Conservation (phyloP, 2,797 vertebrate species). For the Rhabdophis nuchalis region DNA sequence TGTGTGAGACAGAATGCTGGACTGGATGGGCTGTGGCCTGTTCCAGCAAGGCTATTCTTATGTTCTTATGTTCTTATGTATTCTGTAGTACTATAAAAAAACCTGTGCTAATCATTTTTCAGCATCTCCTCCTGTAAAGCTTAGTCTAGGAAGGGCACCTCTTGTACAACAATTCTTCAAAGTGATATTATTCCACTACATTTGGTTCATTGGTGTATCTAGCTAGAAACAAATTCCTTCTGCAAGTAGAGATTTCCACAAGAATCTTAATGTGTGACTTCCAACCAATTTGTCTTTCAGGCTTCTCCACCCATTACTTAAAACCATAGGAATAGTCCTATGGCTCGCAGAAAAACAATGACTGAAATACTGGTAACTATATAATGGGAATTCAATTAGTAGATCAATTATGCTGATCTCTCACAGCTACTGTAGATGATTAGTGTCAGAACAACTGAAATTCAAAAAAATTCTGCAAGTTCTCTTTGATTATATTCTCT, state of each 20-base stretch:
- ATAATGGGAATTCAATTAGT: background rate
- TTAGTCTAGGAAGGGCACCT: background rate
- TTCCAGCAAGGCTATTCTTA: too few relatives aligned
- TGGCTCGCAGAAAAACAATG: background rate
- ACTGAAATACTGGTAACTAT: background rate
- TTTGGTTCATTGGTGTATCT: background rate
- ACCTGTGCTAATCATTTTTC: background rate
- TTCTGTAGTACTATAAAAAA: background rate
- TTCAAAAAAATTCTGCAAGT: background rate
- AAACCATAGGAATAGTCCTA: background rate
- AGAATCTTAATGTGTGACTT: background rate
- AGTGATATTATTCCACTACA: background rate
- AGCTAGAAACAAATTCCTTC: background rate
- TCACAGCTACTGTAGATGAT: background rate
- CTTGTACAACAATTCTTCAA: background rate
- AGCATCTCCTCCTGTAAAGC: background rate
- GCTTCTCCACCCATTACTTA: background rate
- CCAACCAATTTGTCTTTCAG: background rate
- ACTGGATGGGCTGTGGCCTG: too few relatives aligned
- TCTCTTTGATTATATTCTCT: background rate
- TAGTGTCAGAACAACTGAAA: background rate
- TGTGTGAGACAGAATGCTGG: too few relatives aligned
- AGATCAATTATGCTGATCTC: background rate
- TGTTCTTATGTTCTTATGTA: too few relatives aligned
- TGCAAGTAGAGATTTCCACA: background rate